A percentile compares a stretch with the other conserved stretches of the same genome.
Conservation (phyloP, 2,797 vertebrate species). For the Mus caroli region DNA sequence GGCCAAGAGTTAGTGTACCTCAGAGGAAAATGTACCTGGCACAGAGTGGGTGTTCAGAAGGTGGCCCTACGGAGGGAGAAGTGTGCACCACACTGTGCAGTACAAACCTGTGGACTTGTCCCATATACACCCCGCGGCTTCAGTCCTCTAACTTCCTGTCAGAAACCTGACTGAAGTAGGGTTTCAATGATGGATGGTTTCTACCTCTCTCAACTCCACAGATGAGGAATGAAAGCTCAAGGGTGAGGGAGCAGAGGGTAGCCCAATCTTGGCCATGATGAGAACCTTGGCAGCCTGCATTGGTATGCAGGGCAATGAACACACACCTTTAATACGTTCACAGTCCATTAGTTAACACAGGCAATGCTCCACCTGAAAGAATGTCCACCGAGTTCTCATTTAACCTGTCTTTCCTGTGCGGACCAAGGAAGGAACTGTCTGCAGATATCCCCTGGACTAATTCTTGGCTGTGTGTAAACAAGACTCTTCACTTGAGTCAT, state of each 20-base stretch:
- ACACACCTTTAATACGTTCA: slow-evolving; percentile 41
- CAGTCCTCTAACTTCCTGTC: neutral
- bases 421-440: slow-evolving; percentile 63
- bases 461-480: slow-evolving; percentile 50
- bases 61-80: neutral
- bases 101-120: neutral
- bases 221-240: slow-evolving; percentile 32
- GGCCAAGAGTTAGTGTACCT: neutral
- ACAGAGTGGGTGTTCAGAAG: fast-evolving
- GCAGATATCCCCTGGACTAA: neutral
- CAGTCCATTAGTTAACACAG: slow-evolving; percentile 51
- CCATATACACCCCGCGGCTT: neutral
- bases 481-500: slow-evolving; percentile 58
- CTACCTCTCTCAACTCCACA: neutral
- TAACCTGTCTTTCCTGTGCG: slow-evolving; percentile 31
- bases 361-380: slow-evolving; percentile 33
- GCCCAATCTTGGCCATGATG: neutral
- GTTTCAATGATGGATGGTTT: neutral
- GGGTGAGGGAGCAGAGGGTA: neutral
- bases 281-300: neutral
- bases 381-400: neutral
- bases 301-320: neutral
- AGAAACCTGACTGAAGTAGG: slow-evolving; percentile 45
- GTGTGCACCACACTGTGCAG: neutral
- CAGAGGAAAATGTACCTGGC: neutral